These are phyloP conservation scores for Drosophila meridionalis DNA, from an alignment of 2,888 invertebrate genomes.

Conservation along the genomic window DNA sequence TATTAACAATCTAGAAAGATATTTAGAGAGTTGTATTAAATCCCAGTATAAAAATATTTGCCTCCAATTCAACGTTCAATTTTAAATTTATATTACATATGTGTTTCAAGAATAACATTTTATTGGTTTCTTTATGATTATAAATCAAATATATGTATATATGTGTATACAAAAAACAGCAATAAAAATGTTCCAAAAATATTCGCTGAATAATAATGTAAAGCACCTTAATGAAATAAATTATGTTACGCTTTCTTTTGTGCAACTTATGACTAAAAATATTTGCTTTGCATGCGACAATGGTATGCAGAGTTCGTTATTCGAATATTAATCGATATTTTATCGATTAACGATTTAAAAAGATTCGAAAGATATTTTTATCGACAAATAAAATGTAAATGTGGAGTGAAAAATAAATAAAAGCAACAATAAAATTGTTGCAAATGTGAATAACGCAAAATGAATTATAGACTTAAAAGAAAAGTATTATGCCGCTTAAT, in stretches of 20 bases:
- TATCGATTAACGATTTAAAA: conserved; percentile 5
- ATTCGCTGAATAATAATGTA: conserved; percentile 49
- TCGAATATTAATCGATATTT: conserved; percentile 17
- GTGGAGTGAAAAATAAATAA: conserved; percentile 40
- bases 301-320: conserved; percentile 10
- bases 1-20: background rate
- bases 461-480: background rate
- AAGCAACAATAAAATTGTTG: conserved; percentile 25
- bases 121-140: conserved; percentile 53
- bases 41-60: no score
- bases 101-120: conserved; percentile 52
- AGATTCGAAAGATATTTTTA: background rate
- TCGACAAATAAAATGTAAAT: conserved; percentile 3
- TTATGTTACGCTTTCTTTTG: conserved; percentile 54
- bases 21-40: no score
- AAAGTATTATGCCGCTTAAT: background rate
- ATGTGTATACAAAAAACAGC: conserved; percentile 31
- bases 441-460: background rate
- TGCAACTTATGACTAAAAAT: conserved; percentile 56
- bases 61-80: no score
- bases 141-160: conserved; percentile 43
- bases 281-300: conserved; percentile 20
- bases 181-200: conserved; percentile 64
- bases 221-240: conserved; percentile 67
- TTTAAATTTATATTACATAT: background rate